Evolutionary conservation across 1,140 invertebrate species (phyloP), one percentile per base, ranked within the genome.

Genomic region (Achroia grisella): DNA sequence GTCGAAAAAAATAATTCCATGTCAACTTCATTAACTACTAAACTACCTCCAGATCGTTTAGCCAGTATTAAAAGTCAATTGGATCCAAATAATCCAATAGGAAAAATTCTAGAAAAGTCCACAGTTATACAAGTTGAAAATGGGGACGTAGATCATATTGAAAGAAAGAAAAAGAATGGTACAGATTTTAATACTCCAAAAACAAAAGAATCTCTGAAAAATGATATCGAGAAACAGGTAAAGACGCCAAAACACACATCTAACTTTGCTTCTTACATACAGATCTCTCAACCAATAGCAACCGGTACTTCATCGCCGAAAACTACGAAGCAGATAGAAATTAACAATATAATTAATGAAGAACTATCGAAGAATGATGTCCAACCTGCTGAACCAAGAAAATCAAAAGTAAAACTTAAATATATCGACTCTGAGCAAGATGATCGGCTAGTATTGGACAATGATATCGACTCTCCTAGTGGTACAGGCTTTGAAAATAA

Each of bases 201-300:
- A 52, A 45, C 54, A 31, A 84, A 73, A 54, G 68, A 73, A 42
- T 57, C 56, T 8, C 32, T 86, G 5, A 86, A 81, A 52, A 86
- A 67, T 14, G 85, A 86, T 55, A 84, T 87, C 45, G 81, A 86
- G 10, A 86, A 83, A 34, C 78, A 85, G 55, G 70, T 73, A 1
- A 80, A 80, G 56, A 54, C 68, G 10, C 71, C 78, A 9, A 86
- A 86, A 51, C 84, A 87, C 32, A 86, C 83, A 1, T 86, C 86
- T 17, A 87, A 89, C 59, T 89, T 89, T 49, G 87, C 88, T 39
- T 89, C 88, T 3, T 89, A 88, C 53, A 89, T 89, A 56, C 87
- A 88, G 48, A 81, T 87, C 34, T 87, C 85, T 1, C 79, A 85
- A 43, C 81, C 84, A 0, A 50, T 76, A 13, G 73, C 76, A 0